Percentiles rank a stretch among this genome's conserved stretches.
These are phyloP conservation scores for Melanerpes formicivorus DNA, from an alignment of 2,113 vertebrate species.

Conservation along the genomic window DNA sequence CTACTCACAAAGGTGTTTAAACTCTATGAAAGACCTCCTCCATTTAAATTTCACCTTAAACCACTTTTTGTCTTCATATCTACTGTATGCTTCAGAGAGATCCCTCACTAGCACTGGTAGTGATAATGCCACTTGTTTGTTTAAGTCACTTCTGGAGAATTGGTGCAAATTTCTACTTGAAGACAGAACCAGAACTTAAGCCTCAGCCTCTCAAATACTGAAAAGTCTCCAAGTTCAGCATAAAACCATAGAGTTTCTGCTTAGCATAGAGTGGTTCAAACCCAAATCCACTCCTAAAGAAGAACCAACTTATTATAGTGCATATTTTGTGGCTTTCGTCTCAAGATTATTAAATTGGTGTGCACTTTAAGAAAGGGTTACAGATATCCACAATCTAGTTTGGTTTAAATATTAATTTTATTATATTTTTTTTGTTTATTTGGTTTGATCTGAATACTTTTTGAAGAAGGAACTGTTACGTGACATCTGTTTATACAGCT, in stretches of 20 bases:
- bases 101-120: background rate
- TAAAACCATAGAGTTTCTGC: background rate
- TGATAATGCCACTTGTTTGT: rapidly evolving
- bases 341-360: background rate
- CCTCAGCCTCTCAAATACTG: background rate
- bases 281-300: background rate
- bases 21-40: background rate
- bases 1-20: background rate
- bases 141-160: background rate
- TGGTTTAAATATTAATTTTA: background rate
- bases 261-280: background rate
- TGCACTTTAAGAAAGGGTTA: background rate
- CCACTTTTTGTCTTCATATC: background rate
- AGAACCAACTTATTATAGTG: background rate
- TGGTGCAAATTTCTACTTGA: background rate
- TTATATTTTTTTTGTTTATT: background rate
- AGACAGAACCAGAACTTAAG: background rate
- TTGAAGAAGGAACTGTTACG: background rate
- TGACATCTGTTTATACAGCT: background rate
- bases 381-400: background rate
- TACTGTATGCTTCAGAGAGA: background rate
- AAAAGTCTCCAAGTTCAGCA: background rate
- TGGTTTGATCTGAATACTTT: background rate
- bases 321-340: background rate
- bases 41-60: background rate